Evolutionary conservation across 2,113 vertebrate species (phyloP).

Genomic region (Anhinga rufa): DNA sequence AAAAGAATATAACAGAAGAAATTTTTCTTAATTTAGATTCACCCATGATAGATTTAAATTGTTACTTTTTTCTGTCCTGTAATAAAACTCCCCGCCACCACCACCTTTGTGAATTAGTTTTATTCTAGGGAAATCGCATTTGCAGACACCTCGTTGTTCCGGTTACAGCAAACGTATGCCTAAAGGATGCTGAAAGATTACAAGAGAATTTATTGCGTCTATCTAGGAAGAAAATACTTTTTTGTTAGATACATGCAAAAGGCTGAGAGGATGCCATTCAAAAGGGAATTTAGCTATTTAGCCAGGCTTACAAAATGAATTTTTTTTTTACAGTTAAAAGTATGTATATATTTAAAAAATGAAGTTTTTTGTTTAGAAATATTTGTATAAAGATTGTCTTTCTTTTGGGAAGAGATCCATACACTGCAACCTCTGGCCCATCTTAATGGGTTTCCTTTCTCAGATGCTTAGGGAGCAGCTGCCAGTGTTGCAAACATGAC

Average conservation of each 20-base stretch:
- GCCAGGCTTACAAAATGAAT: neutral
- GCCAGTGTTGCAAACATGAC: slow-evolving; percentile 33
- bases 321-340: neutral
- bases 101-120: neutral
- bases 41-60: neutral
- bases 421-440: neutral
- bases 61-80: neutral
- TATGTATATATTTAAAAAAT: neutral
- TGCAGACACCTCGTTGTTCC: neutral
- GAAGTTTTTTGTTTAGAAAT: neutral
- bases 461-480: slow-evolving; percentile 16
- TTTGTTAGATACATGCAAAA: neutral
- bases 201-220: neutral
- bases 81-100: neutral
- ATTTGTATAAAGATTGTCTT: neutral
- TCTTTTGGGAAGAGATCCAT: neutral
- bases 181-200: neutral
- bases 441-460: neutral
- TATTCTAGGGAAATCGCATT: neutral
- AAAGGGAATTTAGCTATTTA: neutral
- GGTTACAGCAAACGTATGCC: neutral
- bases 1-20: neutral
- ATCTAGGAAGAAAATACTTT: neutral
- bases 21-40: neutral
- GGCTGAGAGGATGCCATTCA: neutral